Percentiles rank a stretch among this genome's conserved stretches.
These are phyloP conservation scores for Brachionus paranguensis DNA, from an alignment of 1,140 invertebrate genomes.

Conservation along the genomic window DNA sequence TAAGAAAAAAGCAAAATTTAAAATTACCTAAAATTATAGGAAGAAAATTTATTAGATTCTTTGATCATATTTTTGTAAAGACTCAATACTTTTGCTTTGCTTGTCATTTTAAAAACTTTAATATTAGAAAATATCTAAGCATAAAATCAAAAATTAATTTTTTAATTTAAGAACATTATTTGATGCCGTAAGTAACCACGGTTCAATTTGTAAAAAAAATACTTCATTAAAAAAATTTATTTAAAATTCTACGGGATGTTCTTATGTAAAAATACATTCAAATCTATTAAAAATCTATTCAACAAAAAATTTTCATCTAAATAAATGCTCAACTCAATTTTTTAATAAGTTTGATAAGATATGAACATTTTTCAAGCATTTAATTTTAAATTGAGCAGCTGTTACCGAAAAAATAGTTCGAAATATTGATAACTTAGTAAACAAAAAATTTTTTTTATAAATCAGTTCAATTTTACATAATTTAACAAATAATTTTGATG, in stretches of 20 bases:
- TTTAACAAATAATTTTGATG: background rate
- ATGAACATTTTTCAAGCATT: background rate
- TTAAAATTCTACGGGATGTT: background rate
- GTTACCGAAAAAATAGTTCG: background rate
- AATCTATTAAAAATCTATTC: slow-evolving; percentile 1
- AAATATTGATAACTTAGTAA: background rate
- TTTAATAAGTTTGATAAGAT: background rate
- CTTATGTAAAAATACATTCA: background rate
- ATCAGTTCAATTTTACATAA: background rate
- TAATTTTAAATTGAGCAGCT: background rate
- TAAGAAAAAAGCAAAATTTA: too few species aligned
- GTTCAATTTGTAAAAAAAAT: background rate
- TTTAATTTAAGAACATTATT: background rate
- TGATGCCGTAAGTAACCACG: background rate
- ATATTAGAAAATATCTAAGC: background rate
- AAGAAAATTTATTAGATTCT: slow-evolving; percentile 35
- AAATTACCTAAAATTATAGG: slow-evolving; percentile 37
- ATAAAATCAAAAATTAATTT: background rate
- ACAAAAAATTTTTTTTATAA: background rate
- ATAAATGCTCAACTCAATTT: background rate
- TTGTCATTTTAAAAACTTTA: background rate
- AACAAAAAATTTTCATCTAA: background rate
- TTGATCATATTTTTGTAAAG: slow-evolving; percentile 31
- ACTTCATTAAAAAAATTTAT: slow-evolving; percentile 4
- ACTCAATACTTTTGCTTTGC: background rate